Base-by-base conservation (phyloP, 1,140 invertebrate genomes). In the Eciton burchellii region DNA sequence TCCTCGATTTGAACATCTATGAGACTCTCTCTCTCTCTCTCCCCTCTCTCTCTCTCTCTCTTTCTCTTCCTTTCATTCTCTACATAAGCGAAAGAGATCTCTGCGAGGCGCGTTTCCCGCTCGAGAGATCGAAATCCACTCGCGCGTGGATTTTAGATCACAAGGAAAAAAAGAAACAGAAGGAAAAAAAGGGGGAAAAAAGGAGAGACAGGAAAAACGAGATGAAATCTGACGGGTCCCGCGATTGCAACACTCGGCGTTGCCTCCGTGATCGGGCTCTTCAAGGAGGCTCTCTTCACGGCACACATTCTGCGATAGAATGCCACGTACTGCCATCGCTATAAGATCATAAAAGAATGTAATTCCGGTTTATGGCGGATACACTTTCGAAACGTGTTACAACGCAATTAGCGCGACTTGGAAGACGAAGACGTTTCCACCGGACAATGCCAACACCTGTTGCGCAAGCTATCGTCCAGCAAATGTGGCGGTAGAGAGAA, bases 361-460 rank as follows among this genome's bases (percentile, higher is more conserved):
- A 56, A 56, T 21, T 41, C 12, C 14, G 45, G 12, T 26, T 19
- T n/a, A 57, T 35, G 24, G 5, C 3, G 47, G 43, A 63, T 35
- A 47, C 21, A 0, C 29, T 60, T 74, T 3, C 56, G 62, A 52
- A 41, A 63, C 57, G 35, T 4, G 49, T 63, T 26, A 60, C 56
- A 12, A 60, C 11, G 24, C 72, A 76, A 76, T 41, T 24, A 52
- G 8, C n/a, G 26, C 72, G 14, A 65, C 26, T n/a, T 65, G 19
- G 8, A 63, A 68, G 45, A 62, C 12, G n/a, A 43, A 45, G 21
- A 57, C 21, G n/a, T 68, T 68, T 79, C 74, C 63, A 68, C 43
- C 43, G 35, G 49, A 79, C 63, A 70, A 68, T 45, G 14, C 9
- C 16, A 35, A n/a, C 63, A 70, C 29, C 49, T 56, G 63, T 79